These are phyloP conservation scores for Decapterus maruadsi DNA, from an alignment of 2,797 vertebrate genomes.

Conservation along the genomic window DNA sequence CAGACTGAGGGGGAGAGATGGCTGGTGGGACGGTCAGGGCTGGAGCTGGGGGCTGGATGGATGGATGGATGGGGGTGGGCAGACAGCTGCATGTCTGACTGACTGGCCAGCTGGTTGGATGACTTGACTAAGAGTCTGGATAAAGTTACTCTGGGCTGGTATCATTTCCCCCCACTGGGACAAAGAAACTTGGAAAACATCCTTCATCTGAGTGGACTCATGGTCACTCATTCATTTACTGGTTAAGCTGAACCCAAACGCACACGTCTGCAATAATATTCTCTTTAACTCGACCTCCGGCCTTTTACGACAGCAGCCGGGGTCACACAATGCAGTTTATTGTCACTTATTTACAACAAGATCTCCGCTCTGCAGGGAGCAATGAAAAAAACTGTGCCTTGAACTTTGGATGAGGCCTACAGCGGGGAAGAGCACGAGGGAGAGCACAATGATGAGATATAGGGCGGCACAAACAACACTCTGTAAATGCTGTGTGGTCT, in stretches of 20 bases:
- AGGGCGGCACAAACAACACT: not conserved
- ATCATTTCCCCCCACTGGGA: constrained; percentile 36
- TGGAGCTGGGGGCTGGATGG: constrained; percentile 21
- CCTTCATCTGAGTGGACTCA: constrained; percentile 1
- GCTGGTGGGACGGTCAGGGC: constrained; percentile 16
- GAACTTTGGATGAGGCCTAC: not conserved
- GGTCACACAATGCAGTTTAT: constrained; percentile 5
- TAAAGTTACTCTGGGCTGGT: constrained; percentile 29
- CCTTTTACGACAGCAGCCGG: constrained; percentile 9
- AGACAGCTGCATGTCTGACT: constrained; percentile 48
- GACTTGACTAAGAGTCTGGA: constrained; percentile 15
- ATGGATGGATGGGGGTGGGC: constrained; percentile 4
- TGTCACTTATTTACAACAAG: constrained; percentile 24
- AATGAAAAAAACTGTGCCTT: not conserved
- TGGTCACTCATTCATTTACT: constrained; percentile 18
- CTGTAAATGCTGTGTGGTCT: not conserved
- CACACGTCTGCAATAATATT: not conserved
- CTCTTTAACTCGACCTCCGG: constrained; percentile 15
- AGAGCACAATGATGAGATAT: not conserved
- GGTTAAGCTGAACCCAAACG: constrained; percentile 19
- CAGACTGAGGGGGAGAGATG: constrained; percentile 37
- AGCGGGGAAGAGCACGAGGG: not conserved
- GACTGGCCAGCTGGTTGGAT: not conserved
- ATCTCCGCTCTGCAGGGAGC: not conserved
- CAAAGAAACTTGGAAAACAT: constrained; percentile 27